These are phyloP conservation scores for Pollachius pollachius DNA, from an alignment of 2,113 vertebrate species.

Conservation along the genomic window DNA sequence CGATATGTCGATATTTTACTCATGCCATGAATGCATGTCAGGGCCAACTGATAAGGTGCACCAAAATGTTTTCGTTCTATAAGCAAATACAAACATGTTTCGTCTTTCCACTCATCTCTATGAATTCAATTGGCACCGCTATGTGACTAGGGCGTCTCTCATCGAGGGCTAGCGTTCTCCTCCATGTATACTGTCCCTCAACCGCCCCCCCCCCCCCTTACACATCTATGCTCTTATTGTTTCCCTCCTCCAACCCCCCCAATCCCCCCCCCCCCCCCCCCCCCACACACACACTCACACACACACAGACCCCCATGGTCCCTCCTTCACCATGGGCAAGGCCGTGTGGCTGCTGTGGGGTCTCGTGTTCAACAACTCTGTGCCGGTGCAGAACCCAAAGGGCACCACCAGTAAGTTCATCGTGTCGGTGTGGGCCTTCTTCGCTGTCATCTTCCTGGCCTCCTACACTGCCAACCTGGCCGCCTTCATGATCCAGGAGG, in stretches of 20 bases:
- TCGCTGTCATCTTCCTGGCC: constrained; percentile 95
- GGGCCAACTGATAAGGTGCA: too few species aligned
- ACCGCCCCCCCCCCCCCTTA: neutral
- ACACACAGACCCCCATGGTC: constrained; percentile 87
- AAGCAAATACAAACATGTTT: too few species aligned
- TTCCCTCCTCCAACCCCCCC: neutral
- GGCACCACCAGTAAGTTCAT: constrained; percentile 98
- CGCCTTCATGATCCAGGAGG: constrained; percentile 98
- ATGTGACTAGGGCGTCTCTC: too few species aligned
- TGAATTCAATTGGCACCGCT: too few species aligned
- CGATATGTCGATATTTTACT: too few species aligned
- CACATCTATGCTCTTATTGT: neutral
- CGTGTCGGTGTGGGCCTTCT: constrained; percentile 97
- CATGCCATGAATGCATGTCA: too few species aligned
- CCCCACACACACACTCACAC: too few species aligned
- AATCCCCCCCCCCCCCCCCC: neutral
- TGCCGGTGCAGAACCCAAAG: constrained; percentile 96
- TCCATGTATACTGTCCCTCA: too few species aligned
- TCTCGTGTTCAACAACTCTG: constrained; percentile 98
- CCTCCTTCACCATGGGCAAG: constrained; percentile 97
- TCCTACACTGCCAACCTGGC: constrained; percentile 95
- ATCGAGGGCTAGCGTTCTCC: too few species aligned
- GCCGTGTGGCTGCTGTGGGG: constrained; percentile 98
- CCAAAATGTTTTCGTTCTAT: too few species aligned
- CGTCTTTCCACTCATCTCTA: too few species aligned